phyloP scores from a whole-genome alignment of 2,113 vertebrate genomes.

The Carassius gibelio region DNA sequence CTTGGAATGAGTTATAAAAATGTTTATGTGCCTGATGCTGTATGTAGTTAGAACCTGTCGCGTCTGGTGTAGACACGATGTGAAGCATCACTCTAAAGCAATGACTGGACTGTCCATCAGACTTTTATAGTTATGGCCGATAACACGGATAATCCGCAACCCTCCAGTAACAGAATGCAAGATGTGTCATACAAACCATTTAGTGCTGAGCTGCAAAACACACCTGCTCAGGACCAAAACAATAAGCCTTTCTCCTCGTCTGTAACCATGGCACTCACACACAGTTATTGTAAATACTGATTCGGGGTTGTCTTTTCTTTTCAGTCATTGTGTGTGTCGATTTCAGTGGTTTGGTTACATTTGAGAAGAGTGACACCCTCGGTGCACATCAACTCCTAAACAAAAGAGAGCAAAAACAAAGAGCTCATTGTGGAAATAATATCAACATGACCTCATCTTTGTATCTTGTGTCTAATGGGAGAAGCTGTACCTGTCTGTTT shows the following conservation, averaged over 20 bases:
- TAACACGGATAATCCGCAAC: background rate
- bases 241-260: slow-evolving; percentile 17
- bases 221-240: slow-evolving; percentile 30
- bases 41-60: background rate
- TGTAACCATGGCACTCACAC: slow-evolving; percentile 21
- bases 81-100: background rate
- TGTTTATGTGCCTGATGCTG: background rate
- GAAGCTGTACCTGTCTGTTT: background rate
- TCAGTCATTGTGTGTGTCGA: slow-evolving; percentile 10
- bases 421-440: slow-evolving; percentile 14
- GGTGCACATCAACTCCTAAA: background rate
- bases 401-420: slow-evolving; percentile 24
- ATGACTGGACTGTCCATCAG: background rate
- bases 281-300: slow-evolving; percentile 39
- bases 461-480: background rate
- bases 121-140: background rate
- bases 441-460: background rate
- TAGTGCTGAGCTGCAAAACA: slow-evolving; percentile 18
- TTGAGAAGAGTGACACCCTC: slow-evolving; percentile 7
- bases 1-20: background rate
- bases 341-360: slow-evolving; percentile 8
- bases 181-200: background rate
- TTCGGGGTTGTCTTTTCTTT: background rate
- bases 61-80: background rate
- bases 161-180: background rate